Evolutionary conservation across 1,140 invertebrate genomes (phyloP), one percentile per base, ranked within the genome.

Genomic region (Probaryconus sp.): DNA sequence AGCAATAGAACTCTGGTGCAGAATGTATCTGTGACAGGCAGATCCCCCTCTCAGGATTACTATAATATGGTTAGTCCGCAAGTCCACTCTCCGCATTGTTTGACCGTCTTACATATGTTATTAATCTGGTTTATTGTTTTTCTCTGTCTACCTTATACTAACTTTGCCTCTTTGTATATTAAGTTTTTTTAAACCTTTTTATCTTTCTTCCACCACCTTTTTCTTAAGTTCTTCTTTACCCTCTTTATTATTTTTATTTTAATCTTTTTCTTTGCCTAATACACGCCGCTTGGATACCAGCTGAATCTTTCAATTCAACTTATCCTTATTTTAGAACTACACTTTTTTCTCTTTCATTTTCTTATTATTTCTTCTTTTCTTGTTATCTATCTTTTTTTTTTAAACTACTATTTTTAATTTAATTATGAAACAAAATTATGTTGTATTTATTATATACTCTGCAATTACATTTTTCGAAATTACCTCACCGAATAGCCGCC

Each of bases 11-110:
- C 85, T 88, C 86, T 87, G 87, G 87, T 88, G 87, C 87, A 87
- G 86, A 88, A 88, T 88, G 87, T 88, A 87, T 88, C 87, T 87
- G 87, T 88, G 87, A 88, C 86, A 88, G 85, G 87, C 87, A 88
- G 87, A 87, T 88, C 87, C 81, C 87, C 87, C 83, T 88, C 87
- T 85, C 87, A 88, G 87, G 87, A 88, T 87, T 88, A 88, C 87
- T 85, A 87, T 87, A 61, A 69, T 71, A 88, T 88, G 86, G 86
- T 88, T 88, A 88, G 86, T 88, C 82, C 85, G 84, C 82, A 87
- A 86, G 81, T 87, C 85, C 83, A 86, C 75, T 85, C 79, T 87
- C 85, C 85, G 86, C 86, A 88, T 86, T 87, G 85, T 88, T 88
- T 88, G 84, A 86, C 84, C 85, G 85, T 88, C 81, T 88, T 88